Evolutionary conservation across 2,113 vertebrate species (phyloP), one percentile per base, ranked within the genome.

Genomic region (Thomomys bottae): DNA sequence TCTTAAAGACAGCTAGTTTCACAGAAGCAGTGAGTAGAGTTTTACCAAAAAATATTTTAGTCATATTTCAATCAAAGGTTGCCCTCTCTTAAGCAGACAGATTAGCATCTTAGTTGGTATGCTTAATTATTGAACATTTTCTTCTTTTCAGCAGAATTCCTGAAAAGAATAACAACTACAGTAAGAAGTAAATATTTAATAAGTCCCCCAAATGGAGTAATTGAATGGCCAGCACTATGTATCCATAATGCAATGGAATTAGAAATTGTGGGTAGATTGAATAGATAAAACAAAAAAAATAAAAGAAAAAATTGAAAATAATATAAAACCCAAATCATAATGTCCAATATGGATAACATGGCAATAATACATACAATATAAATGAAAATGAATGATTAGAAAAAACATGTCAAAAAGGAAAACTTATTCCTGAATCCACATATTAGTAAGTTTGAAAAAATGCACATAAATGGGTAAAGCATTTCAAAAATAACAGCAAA

Each of bases 221-320:
- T 23, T 71, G 1, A 6, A 10, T 38, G 54, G 2, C 3, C 5
- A 45, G 2, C 32, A 67, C 42, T 68, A 61, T 61, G 4, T 79
- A 40, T 18, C 73, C 20, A 72, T 8, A 40, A 40, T 34, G 0
- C 6, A 88, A 8, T 15, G 76, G 72, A 87, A 63, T 30, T 42
- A 88, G 23, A 86, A 93, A 77, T 59, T 28, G 66, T 34, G 42
- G 89, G 68, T 4, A 87, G 38, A 87, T 64, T 2, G 32, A 2
- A 32, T 91, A 93, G 49, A 61, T 10, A 90, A 89, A 86, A 88
- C 36, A 20, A 73, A 93, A 73, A 63, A 28, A 2, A 78, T 6
- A 87, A 70, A 73, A 36, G 9, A 76, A 15, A 83, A 40, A 36
- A 40, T 11, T 20, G 10, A 79, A 94, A 82, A 82, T 34, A 3